Base-by-base conservation (phyloP, 1,140 invertebrate species). In the Lepidurus apus region DNA sequence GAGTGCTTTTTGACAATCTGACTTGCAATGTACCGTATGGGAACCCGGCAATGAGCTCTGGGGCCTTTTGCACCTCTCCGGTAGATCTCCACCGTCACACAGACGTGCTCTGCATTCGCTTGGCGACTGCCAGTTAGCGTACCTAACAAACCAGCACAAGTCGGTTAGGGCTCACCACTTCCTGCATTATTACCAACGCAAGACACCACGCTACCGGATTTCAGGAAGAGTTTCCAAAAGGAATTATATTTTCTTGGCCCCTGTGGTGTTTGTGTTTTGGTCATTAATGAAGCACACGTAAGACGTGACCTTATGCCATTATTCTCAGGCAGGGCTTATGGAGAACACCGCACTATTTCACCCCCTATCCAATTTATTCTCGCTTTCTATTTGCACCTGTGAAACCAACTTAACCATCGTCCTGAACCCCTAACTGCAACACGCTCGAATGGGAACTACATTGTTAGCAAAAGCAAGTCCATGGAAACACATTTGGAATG, bases 111-210 rank as follows among this genome's bases (percentile, higher is more conserved):
- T n/a, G 53, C 53, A 65, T 65, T 65, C 53, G 21, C 17, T 17
- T 65, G 17, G 17, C 53, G 21, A n/a, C 21, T 65, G 17, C 53
- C 0, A 65, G 21, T 65, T 65, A 65, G 8, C 53, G 53, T 65
- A 65, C 21, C 53, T 65, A 65, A 65, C 53, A 65, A 65, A 65
- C 53, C 53, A 65, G 53, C 53, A 65, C 17, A 13, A 65, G 53
- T 21, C 53, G 53, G 53, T 65, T 65, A 65, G 21, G 13, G 53
- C 21, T 65, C 53, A 65, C 53, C 53, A 21, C 53, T 21, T 65
- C 53, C 13, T 17, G 53, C 53, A 9, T 17, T 65, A 9, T 9
- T 21, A 4, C 53, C 13, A 65, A 10, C 45, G 53, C 53, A 65
- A 65, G 53, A 65, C 53, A 34, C 34, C 34, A 34, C 34, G 34